phyloP scores from a whole-genome alignment of 2,113 vertebrate genomes.

The Thomomys bottae region DNA sequence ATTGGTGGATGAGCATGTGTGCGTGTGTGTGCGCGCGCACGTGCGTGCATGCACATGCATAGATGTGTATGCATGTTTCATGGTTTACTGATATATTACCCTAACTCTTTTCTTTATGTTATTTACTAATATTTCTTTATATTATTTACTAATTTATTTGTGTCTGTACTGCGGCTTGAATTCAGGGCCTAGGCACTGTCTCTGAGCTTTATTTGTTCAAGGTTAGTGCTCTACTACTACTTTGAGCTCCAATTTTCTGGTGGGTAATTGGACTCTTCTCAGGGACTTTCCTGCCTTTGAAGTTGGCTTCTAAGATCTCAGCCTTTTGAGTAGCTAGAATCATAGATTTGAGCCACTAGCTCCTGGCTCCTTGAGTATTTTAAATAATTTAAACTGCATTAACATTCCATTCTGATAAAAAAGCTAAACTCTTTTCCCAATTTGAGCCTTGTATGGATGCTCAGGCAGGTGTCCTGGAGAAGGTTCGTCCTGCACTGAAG shows the following conservation, averaged over 20 bases:
- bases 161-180: too few species aligned
- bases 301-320: too few species aligned
- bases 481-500: background rate
- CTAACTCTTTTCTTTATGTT: background rate
- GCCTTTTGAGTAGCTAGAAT: too few species aligned
- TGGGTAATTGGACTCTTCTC: too few species aligned
- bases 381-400: background rate
- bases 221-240: too few species aligned
- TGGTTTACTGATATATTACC: background rate
- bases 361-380: background rate
- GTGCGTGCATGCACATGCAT: background rate
- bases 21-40: background rate
- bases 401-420: background rate
- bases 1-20: background rate
- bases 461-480: background rate
- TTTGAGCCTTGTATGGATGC: background rate
- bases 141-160: too few species aligned
- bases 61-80: background rate
- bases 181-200: too few species aligned
- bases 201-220: too few species aligned
- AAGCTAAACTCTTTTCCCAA: background rate
- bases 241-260: too few species aligned
- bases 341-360: too few species aligned
- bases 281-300: too few species aligned
- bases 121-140: too few species aligned